phyloP scores from a whole-genome alignment of 2,113 vertebrate species.

The Cnemophilus loriae region DNA sequence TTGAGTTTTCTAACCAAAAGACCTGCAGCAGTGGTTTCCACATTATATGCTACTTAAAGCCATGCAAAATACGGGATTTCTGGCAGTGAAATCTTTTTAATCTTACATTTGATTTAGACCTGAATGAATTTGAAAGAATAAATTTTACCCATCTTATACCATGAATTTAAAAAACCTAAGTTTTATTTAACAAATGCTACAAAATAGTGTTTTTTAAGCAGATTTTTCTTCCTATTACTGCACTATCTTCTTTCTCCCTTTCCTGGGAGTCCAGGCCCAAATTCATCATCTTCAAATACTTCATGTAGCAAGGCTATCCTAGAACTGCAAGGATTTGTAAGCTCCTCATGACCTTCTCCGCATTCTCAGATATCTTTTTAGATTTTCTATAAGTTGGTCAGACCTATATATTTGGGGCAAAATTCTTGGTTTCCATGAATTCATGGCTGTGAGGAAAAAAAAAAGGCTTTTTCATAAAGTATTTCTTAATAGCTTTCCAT shows the following conservation, averaged over 20 bases:
- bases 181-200: background rate
- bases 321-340: background rate
- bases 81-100: background rate
- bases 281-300: background rate
- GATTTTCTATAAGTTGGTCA: background rate
- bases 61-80: background rate
- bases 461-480: background rate
- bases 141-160: background rate
- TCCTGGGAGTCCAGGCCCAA: background rate
- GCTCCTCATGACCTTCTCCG: background rate
- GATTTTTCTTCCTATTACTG: background rate
- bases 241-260: background rate
- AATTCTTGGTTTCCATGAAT: background rate
- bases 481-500: constrained; percentile 49
- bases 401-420: background rate
- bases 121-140: background rate
- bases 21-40: background rate
- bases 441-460: background rate
- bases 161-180: background rate
- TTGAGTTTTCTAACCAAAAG: background rate
- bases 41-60: background rate
- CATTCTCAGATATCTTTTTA: background rate
- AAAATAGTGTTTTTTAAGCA: background rate
- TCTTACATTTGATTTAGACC: background rate
- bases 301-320: background rate